Conservation (phyloP, 2,113 vertebrate species). For the Dermatemys mawii region DNA sequence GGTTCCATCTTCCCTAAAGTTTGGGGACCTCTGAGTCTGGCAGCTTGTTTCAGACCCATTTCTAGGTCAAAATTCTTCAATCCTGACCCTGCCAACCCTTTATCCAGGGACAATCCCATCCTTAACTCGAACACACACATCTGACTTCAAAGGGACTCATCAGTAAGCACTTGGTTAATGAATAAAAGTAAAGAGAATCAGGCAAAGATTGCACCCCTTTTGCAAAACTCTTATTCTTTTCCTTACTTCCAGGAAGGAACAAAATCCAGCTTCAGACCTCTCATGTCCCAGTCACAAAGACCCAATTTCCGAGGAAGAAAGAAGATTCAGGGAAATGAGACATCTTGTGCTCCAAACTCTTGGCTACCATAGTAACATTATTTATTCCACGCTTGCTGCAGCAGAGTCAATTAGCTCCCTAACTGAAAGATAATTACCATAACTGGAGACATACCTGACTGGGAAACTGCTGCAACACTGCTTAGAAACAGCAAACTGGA, state of each 20-base stretch:
- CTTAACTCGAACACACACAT: not conserved
- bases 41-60: not conserved
- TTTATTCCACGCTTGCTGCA: conserved; percentile 52
- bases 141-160: not conserved
- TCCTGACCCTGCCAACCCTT: conserved; percentile 28
- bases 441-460: conserved; percentile 57
- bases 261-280: not conserved
- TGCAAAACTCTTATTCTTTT: not conserved
- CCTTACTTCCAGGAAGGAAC: not conserved
- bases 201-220: not conserved
- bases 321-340: conserved; percentile 64
- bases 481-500: conserved; percentile 18
- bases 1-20: not conserved
- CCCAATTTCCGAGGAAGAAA: conserved; percentile 64
- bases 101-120: conserved; percentile 19
- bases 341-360: conserved; percentile 69
- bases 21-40: not conserved
- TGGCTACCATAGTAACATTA: conserved; percentile 77
- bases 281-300: not conserved
- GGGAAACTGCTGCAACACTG: conserved; percentile 16
- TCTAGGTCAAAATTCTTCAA: conserved; percentile 21
- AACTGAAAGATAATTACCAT: conserved; percentile 56
- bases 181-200: conserved; percentile 27
- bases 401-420: conserved; percentile 62
- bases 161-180: not conserved